Conservation (phyloP, 2,113 vertebrate genomes). For the Hyla sarda region DNA sequence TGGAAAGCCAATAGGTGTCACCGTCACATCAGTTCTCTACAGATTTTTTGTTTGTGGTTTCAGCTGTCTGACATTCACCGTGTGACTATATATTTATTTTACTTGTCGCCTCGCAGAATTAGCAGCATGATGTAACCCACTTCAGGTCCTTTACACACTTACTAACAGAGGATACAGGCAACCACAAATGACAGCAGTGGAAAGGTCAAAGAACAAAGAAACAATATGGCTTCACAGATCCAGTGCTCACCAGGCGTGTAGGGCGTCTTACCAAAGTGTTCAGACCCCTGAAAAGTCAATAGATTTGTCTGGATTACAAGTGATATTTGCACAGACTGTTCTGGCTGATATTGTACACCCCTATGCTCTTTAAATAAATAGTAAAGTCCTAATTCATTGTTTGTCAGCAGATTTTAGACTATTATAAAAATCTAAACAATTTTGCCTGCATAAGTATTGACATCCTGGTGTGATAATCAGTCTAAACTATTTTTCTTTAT, state of each 20-base stretch:
- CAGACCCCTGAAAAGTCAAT: no score
- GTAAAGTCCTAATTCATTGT: background rate
- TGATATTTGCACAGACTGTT: no score
- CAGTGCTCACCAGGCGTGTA: background rate
- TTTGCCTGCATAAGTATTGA: no score
- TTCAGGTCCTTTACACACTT: background rate
- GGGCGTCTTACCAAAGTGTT: no score
- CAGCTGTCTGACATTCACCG: background rate
- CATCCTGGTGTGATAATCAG: no score
- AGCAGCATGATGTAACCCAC: background rate
- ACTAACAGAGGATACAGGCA: background rate
- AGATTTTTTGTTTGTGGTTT: background rate
- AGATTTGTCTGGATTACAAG: no score
- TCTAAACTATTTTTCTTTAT: no score
- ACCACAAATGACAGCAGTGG: background rate
- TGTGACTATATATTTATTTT: background rate
- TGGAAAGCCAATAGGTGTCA: slow-evolving; percentile 38
- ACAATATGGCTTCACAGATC: background rate
- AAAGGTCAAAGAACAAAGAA: background rate
- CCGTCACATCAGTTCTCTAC: slow-evolving; percentile 24
- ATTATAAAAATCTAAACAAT: no score
- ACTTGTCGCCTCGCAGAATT: slow-evolving; percentile 13
- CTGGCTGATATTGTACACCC: no score
- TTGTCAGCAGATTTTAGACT: no score
- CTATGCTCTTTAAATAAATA: no score